Evolutionary conservation across 1,140 invertebrate genomes (phyloP), one percentile per base, ranked within the genome.

Genomic region (Neuroterus valhalla): DNA sequence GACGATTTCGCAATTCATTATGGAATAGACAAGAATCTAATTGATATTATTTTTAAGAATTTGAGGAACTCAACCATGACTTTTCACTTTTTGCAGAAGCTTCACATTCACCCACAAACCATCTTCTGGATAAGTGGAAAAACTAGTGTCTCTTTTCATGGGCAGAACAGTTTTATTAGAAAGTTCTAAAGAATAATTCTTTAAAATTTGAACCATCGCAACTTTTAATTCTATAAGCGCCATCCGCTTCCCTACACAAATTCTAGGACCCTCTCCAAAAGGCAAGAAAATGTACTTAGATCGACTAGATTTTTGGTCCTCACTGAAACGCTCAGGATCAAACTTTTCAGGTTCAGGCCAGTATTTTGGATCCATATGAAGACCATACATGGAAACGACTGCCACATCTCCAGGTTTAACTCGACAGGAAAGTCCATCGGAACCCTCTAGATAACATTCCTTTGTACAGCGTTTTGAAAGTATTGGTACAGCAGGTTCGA

Each of bases 271-370:
- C 48, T 84, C 82, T 15, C 91, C 90, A 76, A 92, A 92, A 0
- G 92, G 90, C 67, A 91, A 70, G 78, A 81, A 91, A 15, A 82
- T 70, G 45, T 77, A 89, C 14, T 80, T 88, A 15, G 79, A 81
- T 44, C 81, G 75, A 2, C 75, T 72, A 0, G 75, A 75, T 50
- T 83, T 87, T 6, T 75, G 69, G 44, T 89, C 86, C 26, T 80
- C 74, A 0, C 14, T 66, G 69, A 86, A 92, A 73, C 92, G 82
- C 42, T 93, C 92, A 0, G 93, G 93, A 70, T 89, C 80, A 76
- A 93, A 93, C 66, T 75, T 80, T 2, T 89, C 76, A 0, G 93
- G 92, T 43, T 92, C 82, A 0, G 88, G 78, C 89, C 89, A 93
- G 70, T 89, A 82, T 1, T 88, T 77, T 15, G 88, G 84, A 82